phyloP scores from a whole-genome alignment of 1,140 invertebrate species.

The Papilio machaon region DNA sequence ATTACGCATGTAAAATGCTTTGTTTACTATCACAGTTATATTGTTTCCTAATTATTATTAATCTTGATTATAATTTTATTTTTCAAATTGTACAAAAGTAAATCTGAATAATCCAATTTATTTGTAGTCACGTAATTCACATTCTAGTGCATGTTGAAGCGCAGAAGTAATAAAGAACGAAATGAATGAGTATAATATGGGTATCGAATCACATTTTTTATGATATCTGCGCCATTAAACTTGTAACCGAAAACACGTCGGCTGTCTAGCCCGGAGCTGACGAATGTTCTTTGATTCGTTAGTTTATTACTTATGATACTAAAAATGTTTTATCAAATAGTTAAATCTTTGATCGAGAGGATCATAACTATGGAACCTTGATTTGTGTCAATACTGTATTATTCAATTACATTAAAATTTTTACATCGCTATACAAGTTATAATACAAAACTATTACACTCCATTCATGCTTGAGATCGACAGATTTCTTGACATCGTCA shows the following conservation, averaged over 20 bases:
- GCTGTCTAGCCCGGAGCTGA: background rate
- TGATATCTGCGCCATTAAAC: slow-evolving; percentile 6
- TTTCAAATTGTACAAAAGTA: no score
- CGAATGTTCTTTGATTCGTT: background rate
- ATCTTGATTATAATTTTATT: no score
- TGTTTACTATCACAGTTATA: no score
- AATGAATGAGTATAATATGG: background rate
- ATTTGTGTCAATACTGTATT: background rate
- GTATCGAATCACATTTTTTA: slow-evolving; percentile 17
- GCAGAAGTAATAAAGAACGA: background rate
- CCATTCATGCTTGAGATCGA: slow-evolving; percentile 16
- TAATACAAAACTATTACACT: no score
- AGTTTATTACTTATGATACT: background rate
- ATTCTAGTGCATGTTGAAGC: slow-evolving; percentile 1
- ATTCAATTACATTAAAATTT: no score
- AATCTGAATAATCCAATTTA: background rate
- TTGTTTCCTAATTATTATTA: no score
- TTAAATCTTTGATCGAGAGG: background rate
- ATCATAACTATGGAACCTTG: background rate
- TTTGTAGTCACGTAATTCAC: background rate
- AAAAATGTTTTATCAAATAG: background rate
- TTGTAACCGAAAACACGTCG: background rate
- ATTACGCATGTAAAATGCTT: no score
- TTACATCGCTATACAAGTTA: no score
- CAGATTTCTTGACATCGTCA: slow-evolving; percentile 30